Percentiles rank a stretch among this genome's conserved stretches.
phyloP scores from a whole-genome alignment of 2,888 invertebrate species.

The Synergus umbraculus region DNA sequence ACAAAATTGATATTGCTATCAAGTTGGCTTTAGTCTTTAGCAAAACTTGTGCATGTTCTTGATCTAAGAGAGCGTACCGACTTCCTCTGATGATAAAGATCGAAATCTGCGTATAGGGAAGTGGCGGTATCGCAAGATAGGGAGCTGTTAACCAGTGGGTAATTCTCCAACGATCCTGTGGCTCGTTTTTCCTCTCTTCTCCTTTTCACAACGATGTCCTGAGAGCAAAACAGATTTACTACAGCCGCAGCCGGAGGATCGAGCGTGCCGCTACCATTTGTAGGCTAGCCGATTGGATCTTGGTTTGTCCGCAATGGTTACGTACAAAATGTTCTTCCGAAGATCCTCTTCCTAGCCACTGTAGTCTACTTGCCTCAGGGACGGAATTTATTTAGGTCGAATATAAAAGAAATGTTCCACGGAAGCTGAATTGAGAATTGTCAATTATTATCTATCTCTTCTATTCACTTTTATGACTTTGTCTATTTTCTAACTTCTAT shows the following conservation, averaged over 20 bases:
- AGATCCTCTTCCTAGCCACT: not conserved
- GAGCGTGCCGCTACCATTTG: conserved; percentile 45
- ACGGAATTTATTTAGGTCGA: not conserved
- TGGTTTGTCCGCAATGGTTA: conserved; percentile 44
- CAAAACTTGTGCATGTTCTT: conserved; percentile 16
- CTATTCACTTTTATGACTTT: no score
- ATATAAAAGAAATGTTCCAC: not conserved
- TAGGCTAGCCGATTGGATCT: conserved; percentile 45
- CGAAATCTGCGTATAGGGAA: conserved; percentile 34
- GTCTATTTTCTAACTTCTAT: no score
- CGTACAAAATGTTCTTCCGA: conserved; percentile 18
- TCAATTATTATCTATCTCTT: no score
- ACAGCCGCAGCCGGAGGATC: conserved; percentile 16
- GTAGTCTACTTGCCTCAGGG: not conserved
- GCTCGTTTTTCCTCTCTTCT: conserved; percentile 24
- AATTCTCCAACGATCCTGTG: conserved; percentile 32
- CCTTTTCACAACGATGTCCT: conserved; percentile 17
- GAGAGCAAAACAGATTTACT: conserved; percentile 6
- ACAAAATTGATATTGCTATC: conserved; percentile 28
- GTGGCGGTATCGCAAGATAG: conserved; percentile 38
- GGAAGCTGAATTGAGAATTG: not conserved
- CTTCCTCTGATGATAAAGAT: conserved; percentile 36
- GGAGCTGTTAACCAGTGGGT: conserved; percentile 38
- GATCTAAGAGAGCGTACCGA: conserved; percentile 26
- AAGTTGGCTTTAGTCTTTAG: not conserved